phyloP scores from a whole-genome alignment of 2,797 vertebrate genomes.

The Microctenopoma stevenorrisi region DNA sequence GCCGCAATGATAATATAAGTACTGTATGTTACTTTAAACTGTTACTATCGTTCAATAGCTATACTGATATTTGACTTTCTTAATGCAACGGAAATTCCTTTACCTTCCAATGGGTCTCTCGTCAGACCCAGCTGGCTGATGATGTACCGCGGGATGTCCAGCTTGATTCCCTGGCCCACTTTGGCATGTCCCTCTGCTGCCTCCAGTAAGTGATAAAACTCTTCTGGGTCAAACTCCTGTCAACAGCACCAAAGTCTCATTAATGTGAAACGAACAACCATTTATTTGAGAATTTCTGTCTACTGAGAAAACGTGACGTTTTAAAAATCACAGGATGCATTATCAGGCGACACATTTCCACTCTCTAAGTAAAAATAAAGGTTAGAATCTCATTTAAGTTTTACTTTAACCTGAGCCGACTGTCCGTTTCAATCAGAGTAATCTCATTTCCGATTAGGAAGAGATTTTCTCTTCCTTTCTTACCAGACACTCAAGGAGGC shows the following conservation, averaged over 20 bases:
- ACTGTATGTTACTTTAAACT: too few relatives aligned
- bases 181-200: constrained; percentile 96
- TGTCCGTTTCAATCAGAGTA: constrained; percentile 1
- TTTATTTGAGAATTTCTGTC: background rate
- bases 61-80: background rate
- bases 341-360: background rate
- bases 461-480: constrained; percentile 57
- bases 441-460: constrained; percentile 44
- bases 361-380: constrained; percentile 14
- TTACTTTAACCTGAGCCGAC: constrained; percentile 1
- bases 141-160: constrained; percentile 95
- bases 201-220: constrained; percentile 96
- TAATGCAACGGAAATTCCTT: constrained; percentile 11
- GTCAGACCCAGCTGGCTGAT: constrained; percentile 94
- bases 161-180: constrained; percentile 93
- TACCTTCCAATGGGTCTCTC: constrained; percentile 92
- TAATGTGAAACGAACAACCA: constrained; percentile 12
- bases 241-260: constrained; percentile 35
- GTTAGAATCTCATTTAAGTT: constrained; percentile 23
- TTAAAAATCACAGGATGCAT: background rate
- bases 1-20: background rate
- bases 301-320: background rate
- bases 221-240: constrained; percentile 97
- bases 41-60: too few relatives aligned
- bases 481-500: constrained; percentile 97